Evolutionary conservation across 2,113 vertebrate species (phyloP).

Genomic region (Corythornis cristatus): DNA sequence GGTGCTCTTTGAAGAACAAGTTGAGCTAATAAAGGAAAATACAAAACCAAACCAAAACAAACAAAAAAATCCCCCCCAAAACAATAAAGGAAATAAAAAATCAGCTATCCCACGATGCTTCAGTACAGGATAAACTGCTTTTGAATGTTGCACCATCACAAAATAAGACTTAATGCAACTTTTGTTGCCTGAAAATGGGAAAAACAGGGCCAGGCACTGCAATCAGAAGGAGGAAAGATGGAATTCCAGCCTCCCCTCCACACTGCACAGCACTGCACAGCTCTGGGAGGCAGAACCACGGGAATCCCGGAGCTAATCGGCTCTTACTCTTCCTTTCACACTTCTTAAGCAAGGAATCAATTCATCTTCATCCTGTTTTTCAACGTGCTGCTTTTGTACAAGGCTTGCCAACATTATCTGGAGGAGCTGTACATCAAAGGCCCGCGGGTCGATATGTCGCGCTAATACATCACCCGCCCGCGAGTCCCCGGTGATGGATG

Average conservation of each 20-base stretch:
- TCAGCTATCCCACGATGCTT: neutral
- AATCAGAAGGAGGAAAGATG: slow-evolving; percentile 30
- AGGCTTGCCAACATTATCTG: slow-evolving; percentile 63
- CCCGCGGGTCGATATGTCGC: neutral
- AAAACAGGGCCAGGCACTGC: neutral
- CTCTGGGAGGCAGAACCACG: neutral
- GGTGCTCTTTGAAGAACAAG: neutral
- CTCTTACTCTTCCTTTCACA: slow-evolving; percentile 57
- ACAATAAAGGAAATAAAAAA: neutral
- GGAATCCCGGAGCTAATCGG: slow-evolving; percentile 14
- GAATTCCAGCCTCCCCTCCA: slow-evolving; percentile 7
- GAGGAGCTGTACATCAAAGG: slow-evolving; percentile 67
- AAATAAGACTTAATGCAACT: neutral
- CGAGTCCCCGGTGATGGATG: neutral
- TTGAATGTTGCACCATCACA: neutral
- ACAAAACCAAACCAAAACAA: neutral
- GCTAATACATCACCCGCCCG: slow-evolving; percentile 21
- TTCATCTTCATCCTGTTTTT: slow-evolving; percentile 56
- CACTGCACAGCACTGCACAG: neutral
- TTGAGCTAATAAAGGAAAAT: neutral
- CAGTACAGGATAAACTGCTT: neutral
- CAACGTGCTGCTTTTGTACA: slow-evolving; percentile 41
- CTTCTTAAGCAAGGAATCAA: slow-evolving; percentile 52
- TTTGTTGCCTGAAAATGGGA: neutral
- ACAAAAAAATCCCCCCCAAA: too few relatives aligned